Evolutionary conservation across 1,140 invertebrate species (phyloP).

Genomic region (Temnothorax curvispinosus): DNA sequence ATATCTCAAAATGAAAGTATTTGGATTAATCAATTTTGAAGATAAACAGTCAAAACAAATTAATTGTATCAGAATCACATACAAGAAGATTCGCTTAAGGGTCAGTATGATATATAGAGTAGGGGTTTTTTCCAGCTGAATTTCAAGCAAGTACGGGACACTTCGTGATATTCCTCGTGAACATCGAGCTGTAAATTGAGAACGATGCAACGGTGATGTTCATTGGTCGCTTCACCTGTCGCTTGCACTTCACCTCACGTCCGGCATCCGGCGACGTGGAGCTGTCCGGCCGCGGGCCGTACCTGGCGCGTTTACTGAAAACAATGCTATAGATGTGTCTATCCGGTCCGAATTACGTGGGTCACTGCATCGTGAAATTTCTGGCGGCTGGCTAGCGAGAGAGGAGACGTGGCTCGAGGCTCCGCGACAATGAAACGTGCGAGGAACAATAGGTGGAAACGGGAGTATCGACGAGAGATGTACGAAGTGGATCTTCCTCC

Average conservation of each 20-base stretch:
- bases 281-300: not conserved
- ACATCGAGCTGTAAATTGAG: constrained; percentile 50
- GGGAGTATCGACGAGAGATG: constrained; percentile 65
- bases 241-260: constrained; percentile 63
- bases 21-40: not conserved
- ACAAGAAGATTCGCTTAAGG: not conserved
- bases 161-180: not conserved
- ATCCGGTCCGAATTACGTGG: constrained; percentile 56
- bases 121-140: not conserved
- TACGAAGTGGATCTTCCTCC: constrained; percentile 71
- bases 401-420: constrained; percentile 18
- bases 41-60: not conserved
- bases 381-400: constrained; percentile 20
- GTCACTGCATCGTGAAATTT: constrained; percentile 62
- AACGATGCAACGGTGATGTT: not conserved
- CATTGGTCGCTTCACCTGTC: constrained; percentile 44
- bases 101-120: not conserved
- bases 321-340: constrained; percentile 5
- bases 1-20: not conserved
- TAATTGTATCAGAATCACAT: constrained; percentile 6
- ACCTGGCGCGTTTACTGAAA: constrained; percentile 43
- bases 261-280: not conserved
- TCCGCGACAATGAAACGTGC: constrained; percentile 55
- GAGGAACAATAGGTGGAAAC: constrained; percentile 58
- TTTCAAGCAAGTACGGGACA: not conserved